Percentiles rank a stretch among this genome's conserved stretches.
Conservation (phyloP, 2,113 vertebrate species). For the Ictalurus furcatus region DNA sequence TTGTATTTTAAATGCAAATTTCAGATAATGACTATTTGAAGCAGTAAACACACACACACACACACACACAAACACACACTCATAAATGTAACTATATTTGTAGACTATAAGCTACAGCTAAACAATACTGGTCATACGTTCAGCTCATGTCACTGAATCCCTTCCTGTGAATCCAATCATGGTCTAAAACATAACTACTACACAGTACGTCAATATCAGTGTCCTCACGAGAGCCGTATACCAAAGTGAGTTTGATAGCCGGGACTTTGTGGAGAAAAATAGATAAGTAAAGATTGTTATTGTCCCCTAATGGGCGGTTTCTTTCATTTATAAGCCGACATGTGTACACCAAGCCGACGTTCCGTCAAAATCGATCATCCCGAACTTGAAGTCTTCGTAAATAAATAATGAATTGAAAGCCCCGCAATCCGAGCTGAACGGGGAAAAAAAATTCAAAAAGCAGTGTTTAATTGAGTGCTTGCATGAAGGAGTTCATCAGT, state of each 20-base stretch:
- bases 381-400: neutral
- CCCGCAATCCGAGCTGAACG: neutral
- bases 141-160: neutral
- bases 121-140: neutral
- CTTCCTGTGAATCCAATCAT: neutral
- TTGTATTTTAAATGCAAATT: neutral
- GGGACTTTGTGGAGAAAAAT: neutral
- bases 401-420: neutral
- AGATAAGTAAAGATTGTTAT: neutral
- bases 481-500: constrained; percentile 46
- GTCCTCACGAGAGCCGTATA: neutral
- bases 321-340: neutral
- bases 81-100: neutral
- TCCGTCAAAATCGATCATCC: neutral
- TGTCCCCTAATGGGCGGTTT: neutral
- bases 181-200: neutral
- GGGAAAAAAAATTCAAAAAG: neutral
- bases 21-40: neutral
- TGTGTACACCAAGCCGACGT: neutral
- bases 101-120: neutral
- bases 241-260: constrained; percentile 9
- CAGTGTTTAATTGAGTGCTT: constrained; percentile 42
- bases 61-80: neutral
- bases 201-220: neutral
- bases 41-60: neutral